These are phyloP conservation scores for Sycophaga agraensis DNA, from an alignment of 1,140 invertebrate genomes.

Conservation along the genomic window DNA sequence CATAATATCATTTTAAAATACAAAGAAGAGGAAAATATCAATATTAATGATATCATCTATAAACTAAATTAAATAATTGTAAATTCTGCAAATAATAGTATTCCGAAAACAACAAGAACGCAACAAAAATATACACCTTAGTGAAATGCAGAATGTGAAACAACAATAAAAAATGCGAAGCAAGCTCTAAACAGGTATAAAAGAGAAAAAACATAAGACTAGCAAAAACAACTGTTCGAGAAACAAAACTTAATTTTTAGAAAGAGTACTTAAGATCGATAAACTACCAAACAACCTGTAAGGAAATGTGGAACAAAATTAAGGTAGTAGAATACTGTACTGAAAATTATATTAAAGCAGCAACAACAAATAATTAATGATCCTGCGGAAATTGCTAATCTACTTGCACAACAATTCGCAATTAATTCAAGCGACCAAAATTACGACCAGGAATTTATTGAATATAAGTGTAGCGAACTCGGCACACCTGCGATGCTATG, in stretches of 20 bases:
- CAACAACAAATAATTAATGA: not conserved
- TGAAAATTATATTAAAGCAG: not conserved
- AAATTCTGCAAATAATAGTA: not conserved
- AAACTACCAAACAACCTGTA: not conserved
- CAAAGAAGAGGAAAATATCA: too few species aligned
- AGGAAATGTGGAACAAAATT: constrained; percentile 3
- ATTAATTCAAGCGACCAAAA: too few species aligned
- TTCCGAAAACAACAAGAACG: not conserved
- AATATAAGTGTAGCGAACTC: too few species aligned
- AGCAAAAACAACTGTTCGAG: not conserved
- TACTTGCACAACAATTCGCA: not conserved
- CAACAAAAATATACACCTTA: not conserved
- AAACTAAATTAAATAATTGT: not conserved
- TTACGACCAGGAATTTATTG: too few species aligned
- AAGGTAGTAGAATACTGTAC: not conserved
- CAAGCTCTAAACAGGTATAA: not conserved
- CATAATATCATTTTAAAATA: not conserved
- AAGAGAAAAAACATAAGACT: not conserved
- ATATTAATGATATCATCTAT: not conserved
- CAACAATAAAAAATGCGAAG: not conserved
- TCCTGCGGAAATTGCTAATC: not conserved
- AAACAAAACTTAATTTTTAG: not conserved
- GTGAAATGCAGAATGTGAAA: not conserved
- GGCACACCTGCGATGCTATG: too few species aligned
- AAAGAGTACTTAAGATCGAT: not conserved